Percentiles rank a stretch among this genome's conserved stretches.
These are phyloP conservation scores for Tetragonula clypearis DNA, from an alignment of 1,140 invertebrate species.

Conservation along the genomic window DNA sequence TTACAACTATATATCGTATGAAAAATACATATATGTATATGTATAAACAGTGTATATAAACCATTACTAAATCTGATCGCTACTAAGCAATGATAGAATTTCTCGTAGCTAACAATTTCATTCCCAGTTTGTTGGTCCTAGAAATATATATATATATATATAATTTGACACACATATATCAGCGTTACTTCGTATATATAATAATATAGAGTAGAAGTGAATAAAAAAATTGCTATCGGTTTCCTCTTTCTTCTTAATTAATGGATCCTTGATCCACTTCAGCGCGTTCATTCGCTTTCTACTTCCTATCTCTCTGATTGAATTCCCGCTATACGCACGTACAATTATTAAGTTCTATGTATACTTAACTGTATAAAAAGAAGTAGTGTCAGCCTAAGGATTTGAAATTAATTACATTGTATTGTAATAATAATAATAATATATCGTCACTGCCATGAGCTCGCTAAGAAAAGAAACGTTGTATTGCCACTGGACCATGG, in stretches of 20 bases:
- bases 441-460: slow-evolving; percentile 39
- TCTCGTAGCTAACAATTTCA: slow-evolving; percentile 40
- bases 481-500: slow-evolving; percentile 49
- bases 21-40: slow-evolving; percentile 69
- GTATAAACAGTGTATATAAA: slow-evolving; percentile 65
- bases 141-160: slow-evolving; percentile 28
- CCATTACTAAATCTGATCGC: slow-evolving; percentile 52
- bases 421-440: slow-evolving; percentile 32
- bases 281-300: not conserved
- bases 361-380: slow-evolving; percentile 33
- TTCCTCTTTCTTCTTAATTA: not conserved
- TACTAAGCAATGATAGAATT: slow-evolving; percentile 63
- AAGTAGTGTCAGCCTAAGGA: slow-evolving; percentile 28
- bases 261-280: not conserved
- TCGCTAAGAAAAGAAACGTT: slow-evolving; percentile 21
- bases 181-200: slow-evolving; percentile 3
- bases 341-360: not conserved
- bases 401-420: slow-evolving; percentile 37
- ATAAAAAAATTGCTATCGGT: slow-evolving; percentile 1
- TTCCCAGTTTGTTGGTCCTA: slow-evolving; percentile 52
- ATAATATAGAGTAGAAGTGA: slow-evolving; percentile 31
- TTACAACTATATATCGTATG: slow-evolving; percentile 63
- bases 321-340: not conserved
- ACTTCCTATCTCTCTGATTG: not conserved
- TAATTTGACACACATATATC: slow-evolving; percentile 44